Evolutionary conservation across 2,888 invertebrate genomes (phyloP).

Genomic region (Oscheius myriophilus): DNA sequence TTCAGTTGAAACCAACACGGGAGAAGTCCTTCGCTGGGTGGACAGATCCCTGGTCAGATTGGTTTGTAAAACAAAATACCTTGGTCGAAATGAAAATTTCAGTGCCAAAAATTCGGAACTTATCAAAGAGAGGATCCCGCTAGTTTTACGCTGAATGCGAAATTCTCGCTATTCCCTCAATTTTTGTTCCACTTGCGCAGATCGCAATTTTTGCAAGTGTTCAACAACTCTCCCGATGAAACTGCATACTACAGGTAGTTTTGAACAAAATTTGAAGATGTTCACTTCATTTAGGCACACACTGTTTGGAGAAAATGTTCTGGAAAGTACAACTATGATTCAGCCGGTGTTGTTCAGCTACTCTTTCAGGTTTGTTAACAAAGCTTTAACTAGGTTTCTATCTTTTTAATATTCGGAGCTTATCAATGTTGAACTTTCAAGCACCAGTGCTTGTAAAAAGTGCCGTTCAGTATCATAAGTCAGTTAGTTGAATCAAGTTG

Average conservation of each 20-base stretch:
- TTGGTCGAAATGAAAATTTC: neutral
- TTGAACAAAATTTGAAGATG: slow-evolving; percentile 71
- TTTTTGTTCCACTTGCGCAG: slow-evolving; percentile 99
- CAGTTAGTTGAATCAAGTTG: too few relatives aligned
- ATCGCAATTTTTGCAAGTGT: slow-evolving; percentile 94
- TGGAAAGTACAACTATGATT: slow-evolving; percentile 98
- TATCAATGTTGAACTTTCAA: too few relatives aligned
- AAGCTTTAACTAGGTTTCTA: too few relatives aligned
- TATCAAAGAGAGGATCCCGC: slow-evolving; percentile 96
- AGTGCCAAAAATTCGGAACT: slow-evolving; percentile 98
- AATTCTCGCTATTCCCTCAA: slow-evolving; percentile 97
- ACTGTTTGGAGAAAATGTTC: slow-evolving; percentile 94
- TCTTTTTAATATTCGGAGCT: too few relatives aligned
- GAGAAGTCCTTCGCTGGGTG: slow-evolving; percentile 96
- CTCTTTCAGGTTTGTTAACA: slow-evolving; percentile 81
- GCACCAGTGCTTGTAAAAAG: too few relatives aligned
- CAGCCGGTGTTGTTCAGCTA: slow-evolving; percentile 98
- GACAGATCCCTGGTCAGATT: slow-evolving; percentile 95
- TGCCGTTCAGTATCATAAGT: too few relatives aligned
- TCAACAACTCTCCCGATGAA: slow-evolving; percentile 99
- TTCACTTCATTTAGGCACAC: slow-evolving; percentile 80
- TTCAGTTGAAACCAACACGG: slow-evolving; percentile 82
- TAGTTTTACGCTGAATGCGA: slow-evolving; percentile 92
- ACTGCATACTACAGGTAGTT: slow-evolving; percentile 81
- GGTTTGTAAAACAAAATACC: neutral